These are phyloP conservation scores for Erpornis zantholeuca DNA, from an alignment of 2,113 vertebrate species.

Conservation along the genomic window DNA sequence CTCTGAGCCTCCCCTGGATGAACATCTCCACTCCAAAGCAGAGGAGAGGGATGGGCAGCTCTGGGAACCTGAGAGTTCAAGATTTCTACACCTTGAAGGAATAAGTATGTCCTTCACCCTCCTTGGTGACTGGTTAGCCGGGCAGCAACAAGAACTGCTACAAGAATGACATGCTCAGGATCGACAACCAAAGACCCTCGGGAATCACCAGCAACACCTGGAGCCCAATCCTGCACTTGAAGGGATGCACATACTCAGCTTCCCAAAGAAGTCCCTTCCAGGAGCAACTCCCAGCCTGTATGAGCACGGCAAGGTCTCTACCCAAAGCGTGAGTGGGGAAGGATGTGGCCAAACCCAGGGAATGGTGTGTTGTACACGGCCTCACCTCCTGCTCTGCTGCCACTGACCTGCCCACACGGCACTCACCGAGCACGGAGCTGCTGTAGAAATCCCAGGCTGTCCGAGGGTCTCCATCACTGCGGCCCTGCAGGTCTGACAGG, in stretches of 20 bases:
- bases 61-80: not conserved
- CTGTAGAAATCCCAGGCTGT: conserved; percentile 97
- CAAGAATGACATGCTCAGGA: not conserved
- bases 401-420: rapidly evolving
- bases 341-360: not conserved
- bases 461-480: conserved; percentile 82
- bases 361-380: not conserved
- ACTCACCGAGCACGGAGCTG: conserved; percentile 92
- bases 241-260: not conserved
- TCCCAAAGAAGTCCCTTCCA: not conserved
- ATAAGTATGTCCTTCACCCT: not conserved
- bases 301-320: rapidly evolving
- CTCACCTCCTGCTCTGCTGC: not conserved
- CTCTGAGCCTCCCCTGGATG: not conserved
- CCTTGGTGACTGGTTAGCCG: not conserved
- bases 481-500: conserved; percentile 90
- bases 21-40: not conserved
- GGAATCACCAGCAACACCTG: not conserved
- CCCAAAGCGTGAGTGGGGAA: not conserved
- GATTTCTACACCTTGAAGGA: not conserved
- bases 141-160: not conserved
- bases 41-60: not conserved
- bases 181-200: rapidly evolving
- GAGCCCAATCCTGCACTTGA: not conserved
- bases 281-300: not conserved